phyloP scores from a whole-genome alignment of 2,888 invertebrate genomes.

The Entomobrya multifasciata region DNA sequence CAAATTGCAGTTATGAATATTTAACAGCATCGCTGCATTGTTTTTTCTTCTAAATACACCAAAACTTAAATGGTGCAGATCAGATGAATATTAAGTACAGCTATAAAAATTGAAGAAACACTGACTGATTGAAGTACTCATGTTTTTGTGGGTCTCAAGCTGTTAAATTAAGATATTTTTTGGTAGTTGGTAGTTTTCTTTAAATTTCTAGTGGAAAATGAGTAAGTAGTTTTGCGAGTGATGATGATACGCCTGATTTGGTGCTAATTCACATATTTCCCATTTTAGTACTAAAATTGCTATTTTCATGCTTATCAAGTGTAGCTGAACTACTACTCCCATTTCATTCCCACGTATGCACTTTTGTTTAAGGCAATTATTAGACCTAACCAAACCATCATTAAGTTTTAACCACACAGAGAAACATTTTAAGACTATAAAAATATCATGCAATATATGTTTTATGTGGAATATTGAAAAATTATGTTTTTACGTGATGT shows the following conservation, averaged over 20 bases:
- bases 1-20: neutral
- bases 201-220: neutral
- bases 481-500: neutral
- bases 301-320: neutral
- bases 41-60: neutral
- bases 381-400: too few species aligned
- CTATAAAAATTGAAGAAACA: neutral
- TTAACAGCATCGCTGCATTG: neutral
- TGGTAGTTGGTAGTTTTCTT: neutral
- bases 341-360: too few species aligned
- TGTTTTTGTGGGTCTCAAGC: neutral
- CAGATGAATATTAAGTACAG: slow-evolving; percentile 21
- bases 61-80: neutral
- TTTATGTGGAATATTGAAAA: neutral
- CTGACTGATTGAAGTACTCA: neutral
- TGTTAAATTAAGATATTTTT: neutral
- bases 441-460: neutral
- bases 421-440: neutral
- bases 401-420: too few species aligned
- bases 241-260: slow-evolving; percentile 5
- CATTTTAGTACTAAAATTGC: slow-evolving; percentile 11
- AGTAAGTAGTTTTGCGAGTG: neutral
- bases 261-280: neutral
- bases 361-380: too few species aligned
- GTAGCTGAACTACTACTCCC: neutral